Base-by-base conservation (phyloP, 1,140 invertebrate species). In the Bombus superbus region DNA sequence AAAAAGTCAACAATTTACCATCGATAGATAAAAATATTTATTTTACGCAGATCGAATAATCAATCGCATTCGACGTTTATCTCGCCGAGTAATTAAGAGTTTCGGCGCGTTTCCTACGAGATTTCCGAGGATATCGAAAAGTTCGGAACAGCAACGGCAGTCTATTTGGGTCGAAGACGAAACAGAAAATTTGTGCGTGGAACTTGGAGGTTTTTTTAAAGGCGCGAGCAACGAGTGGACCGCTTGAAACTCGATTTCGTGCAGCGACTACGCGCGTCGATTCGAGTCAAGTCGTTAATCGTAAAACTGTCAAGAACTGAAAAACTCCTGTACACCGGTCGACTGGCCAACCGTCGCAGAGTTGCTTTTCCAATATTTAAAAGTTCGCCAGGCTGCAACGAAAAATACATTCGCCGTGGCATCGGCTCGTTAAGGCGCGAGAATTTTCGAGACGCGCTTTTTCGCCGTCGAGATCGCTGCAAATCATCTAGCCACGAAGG, bases 291-390 rank as follows among this genome's bases (percentile, higher is more conserved):
- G 81, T 83, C 81, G 74, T 83, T 83, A 83, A 83, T 83, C 74
- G 28, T 78, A 57, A 69, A 78, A 78, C 82, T 83, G 82, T 83
- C 82, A 77, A 78, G 82, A 83, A 83, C 74, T 78, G 74, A 71
- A 78, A 83, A 83, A 78, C 74, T n/a, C 47, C 15, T 1, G 44
- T 57, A n/a, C 18, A 64, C 28, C 35, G n/a, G 35, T n/a, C 57
- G 25, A 11, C 28, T n/a, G 59, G 28, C 73, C n/a, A 40, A 47
- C 35, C 25, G 25, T 28, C 44, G 73, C 59, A 1, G 28, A 44
- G 81, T 82, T 44, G 81, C 40, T 82, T 75, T 82, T 75, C 74
- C 75, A 44, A 77, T 83, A 78, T 83, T 83, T 78, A 83, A 83
- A 83, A 83, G 64, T 83, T 83, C n/a, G 28, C 28, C 57, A 10